Evolutionary conservation across 2,797 vertebrate genomes (phyloP).

Genomic region (Netta rufina): DNA sequence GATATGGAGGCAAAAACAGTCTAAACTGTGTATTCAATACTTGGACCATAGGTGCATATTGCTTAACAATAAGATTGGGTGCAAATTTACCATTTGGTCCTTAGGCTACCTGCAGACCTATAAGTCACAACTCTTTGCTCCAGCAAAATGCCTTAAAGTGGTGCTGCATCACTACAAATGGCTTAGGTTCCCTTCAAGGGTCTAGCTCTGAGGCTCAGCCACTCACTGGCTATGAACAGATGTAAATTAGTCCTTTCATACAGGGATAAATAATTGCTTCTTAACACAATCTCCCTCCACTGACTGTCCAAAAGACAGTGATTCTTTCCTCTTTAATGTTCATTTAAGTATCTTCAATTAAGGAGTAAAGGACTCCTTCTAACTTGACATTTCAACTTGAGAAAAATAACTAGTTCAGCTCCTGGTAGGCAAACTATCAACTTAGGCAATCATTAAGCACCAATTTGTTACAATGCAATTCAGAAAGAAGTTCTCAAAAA

Average conservation of each 20-base stretch:
- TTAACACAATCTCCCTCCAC: background rate
- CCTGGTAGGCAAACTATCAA: background rate
- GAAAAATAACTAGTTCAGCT: background rate
- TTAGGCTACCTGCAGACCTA: background rate
- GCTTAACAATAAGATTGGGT: background rate
- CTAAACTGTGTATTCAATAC: background rate
- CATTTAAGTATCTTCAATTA: background rate
- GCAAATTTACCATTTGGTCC: background rate
- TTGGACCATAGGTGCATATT: background rate
- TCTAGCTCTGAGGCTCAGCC: background rate
- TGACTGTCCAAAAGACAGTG: background rate
- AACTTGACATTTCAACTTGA: background rate
- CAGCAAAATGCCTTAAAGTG: background rate
- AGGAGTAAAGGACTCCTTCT: background rate
- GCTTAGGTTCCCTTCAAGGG: background rate
- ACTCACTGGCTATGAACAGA: background rate
- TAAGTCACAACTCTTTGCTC: background rate
- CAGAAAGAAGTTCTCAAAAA: background rate
- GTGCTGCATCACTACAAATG: background rate
- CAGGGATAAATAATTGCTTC: conserved; percentile 1
- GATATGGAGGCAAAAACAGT: background rate
- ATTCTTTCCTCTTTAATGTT: background rate
- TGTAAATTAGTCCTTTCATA: conserved; percentile 6
- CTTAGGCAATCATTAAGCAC: background rate
- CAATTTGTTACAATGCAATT: background rate